Conservation (phyloP, 1,140 invertebrate genomes). For the Ectropis grisescens region DNA sequence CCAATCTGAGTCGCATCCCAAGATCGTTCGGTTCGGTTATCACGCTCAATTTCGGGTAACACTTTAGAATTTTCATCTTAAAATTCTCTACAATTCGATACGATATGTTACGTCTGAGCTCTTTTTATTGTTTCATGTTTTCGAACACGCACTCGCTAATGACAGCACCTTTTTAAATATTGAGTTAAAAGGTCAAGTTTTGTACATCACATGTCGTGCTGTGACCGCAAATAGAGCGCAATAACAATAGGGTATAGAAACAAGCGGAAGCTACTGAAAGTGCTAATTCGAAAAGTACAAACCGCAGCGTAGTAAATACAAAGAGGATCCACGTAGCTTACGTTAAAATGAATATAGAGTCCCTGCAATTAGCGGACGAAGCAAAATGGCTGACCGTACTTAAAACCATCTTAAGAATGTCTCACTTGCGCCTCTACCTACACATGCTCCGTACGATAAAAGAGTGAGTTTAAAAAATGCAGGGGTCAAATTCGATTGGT, state of each 20-base stretch:
- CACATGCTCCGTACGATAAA: background rate
- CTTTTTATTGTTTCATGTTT: background rate
- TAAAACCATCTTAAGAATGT: slow-evolving; percentile 14
- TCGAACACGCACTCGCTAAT: background rate
- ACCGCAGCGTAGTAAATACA: slow-evolving; percentile 53
- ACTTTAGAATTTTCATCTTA: slow-evolving; percentile 13
- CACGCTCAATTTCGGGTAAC: slow-evolving; percentile 25
- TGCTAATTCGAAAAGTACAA: slow-evolving; percentile 67
- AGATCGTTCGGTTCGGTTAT: slow-evolving; percentile 27
- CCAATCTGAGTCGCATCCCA: slow-evolving; percentile 20
- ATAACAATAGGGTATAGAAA: slow-evolving; percentile 49
- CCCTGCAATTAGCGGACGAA: slow-evolving; percentile 52
- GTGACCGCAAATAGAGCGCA: background rate
- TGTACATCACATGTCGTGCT: no score
- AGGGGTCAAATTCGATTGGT: slow-evolving; percentile 20
- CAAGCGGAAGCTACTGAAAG: slow-evolving; percentile 52
- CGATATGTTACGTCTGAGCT: background rate
- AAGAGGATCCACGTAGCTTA: slow-evolving; percentile 37
- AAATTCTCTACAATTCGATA: slow-evolving; percentile 6
- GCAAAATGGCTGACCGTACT: slow-evolving; percentile 54
- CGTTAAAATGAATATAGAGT: slow-evolving; percentile 51
- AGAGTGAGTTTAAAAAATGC: slow-evolving; percentile 8
- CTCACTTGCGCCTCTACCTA: no score
- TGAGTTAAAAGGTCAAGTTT: background rate
- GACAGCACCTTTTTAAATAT: background rate